Conservation (phyloP, 2,113 vertebrate genomes). For the Megaleporinus macrocephalus region DNA sequence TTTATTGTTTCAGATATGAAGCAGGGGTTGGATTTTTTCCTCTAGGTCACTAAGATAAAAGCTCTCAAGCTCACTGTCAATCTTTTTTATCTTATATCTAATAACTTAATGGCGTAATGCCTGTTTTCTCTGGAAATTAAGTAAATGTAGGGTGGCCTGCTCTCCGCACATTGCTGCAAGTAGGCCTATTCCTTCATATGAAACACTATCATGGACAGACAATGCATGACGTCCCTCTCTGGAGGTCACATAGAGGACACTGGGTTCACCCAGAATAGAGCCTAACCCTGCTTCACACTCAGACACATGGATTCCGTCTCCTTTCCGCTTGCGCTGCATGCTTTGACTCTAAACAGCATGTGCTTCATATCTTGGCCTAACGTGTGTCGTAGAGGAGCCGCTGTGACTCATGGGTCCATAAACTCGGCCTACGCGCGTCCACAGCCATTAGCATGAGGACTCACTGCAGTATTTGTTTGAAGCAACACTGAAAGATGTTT, state of each 20-base stretch:
- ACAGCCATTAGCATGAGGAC: neutral
- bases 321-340: neutral
- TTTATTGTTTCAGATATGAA: too few relatives aligned
- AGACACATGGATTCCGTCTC: slow-evolving; percentile 30
- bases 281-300: slow-evolving; percentile 14
- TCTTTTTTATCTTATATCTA: too few relatives aligned
- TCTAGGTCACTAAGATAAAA: too few relatives aligned
- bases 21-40: too few relatives aligned
- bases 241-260: neutral
- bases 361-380: slow-evolving; percentile 17
- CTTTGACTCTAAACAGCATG: neutral
- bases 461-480: neutral
- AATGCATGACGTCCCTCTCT: slow-evolving; percentile 10
- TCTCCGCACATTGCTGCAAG: too few relatives aligned
- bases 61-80: too few relatives aligned
- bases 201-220: too few relatives aligned
- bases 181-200: too few relatives aligned
- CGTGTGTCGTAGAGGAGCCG: neutral
- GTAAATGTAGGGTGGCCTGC: too few relatives aligned
- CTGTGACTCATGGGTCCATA: slow-evolving; percentile 7
- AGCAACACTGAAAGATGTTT: slow-evolving; percentile 21
- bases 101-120: too few relatives aligned
- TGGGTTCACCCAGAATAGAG: neutral
- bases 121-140: too few relatives aligned
- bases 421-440: neutral